These are phyloP conservation scores for Clarias fuscus DNA, from an alignment of 2,797 vertebrate genomes.

Conservation along the genomic window DNA sequence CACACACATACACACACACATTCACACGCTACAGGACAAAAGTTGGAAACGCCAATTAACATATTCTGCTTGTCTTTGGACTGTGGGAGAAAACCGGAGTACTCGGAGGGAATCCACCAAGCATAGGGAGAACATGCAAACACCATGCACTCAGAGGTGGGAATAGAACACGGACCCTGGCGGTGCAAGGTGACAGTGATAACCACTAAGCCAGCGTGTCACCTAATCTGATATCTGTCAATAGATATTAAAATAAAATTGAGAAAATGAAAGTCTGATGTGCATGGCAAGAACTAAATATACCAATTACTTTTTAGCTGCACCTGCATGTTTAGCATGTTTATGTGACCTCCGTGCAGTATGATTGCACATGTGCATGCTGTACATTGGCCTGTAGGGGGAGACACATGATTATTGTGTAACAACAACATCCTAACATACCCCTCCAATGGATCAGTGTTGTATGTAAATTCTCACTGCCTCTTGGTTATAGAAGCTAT, in stretches of 20 bases:
- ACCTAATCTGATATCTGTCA: background rate
- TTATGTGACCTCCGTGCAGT: background rate
- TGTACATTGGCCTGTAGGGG: conserved; percentile 23
- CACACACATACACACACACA: too few species aligned
- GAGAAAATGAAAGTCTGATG: background rate
- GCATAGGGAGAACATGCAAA: too few species aligned
- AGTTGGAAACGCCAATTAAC: too few species aligned
- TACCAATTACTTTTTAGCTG: background rate
- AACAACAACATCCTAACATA: background rate
- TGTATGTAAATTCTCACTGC: background rate
- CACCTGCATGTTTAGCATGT: background rate
- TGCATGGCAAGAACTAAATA: background rate
- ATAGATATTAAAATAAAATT: background rate
- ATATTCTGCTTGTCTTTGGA: too few species aligned
- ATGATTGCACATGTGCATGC: too few species aligned
- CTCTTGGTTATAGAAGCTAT: background rate
- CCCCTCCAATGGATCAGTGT: background rate
- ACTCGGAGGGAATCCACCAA: too few species aligned
- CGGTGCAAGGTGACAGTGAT: too few species aligned
- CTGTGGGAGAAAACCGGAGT: too few species aligned
- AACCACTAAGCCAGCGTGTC: too few species aligned
- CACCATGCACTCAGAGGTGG: too few species aligned
- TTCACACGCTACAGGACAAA: too few species aligned
- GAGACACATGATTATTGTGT: conserved; percentile 1
- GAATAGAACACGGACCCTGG: too few species aligned